phyloP scores from a whole-genome alignment of 2,888 invertebrate genomes.

The Pseudococcus viburni region DNA sequence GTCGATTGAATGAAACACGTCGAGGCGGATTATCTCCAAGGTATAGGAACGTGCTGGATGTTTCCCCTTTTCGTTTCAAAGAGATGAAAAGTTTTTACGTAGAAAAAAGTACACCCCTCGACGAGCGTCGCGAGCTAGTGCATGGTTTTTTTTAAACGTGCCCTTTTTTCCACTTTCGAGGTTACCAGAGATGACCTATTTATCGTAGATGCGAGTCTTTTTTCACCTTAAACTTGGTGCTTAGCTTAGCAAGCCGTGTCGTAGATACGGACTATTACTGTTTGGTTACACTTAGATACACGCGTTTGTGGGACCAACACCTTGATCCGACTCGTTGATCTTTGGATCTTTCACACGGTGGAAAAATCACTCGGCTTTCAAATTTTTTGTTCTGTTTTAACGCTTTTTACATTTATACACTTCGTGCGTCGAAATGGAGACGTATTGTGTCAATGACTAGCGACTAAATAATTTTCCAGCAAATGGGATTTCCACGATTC shows the following conservation, averaged over 20 bases:
- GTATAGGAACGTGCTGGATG: not conserved
- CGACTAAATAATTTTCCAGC: not conserved
- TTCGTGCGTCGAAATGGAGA: not conserved
- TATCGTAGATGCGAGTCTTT: not conserved
- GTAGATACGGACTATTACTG: not conserved
- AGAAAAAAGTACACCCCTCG: not conserved
- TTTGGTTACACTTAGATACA: not conserved
- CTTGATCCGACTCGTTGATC: not conserved
- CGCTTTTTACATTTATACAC: not conserved
- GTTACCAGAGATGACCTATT: slow-evolving; percentile 16
- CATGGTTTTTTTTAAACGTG: not conserved
- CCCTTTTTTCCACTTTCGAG: not conserved
- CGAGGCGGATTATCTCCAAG: not conserved
- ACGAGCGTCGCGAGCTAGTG: not conserved
- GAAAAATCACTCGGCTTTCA: not conserved
- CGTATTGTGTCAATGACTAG: not conserved
- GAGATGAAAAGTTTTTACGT: not conserved
- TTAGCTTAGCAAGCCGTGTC: not conserved
- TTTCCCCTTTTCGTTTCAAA: not conserved
- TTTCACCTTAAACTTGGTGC: slow-evolving; percentile 11
- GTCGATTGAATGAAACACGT: slow-evolving; percentile 1
- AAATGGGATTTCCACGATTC: too few species aligned
- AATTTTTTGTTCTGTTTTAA: not conserved
- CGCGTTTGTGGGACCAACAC: not conserved
- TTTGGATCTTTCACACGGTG: not conserved